A percentile compares a stretch with the other conserved stretches of the same genome.
Conservation (phyloP, 2,888 invertebrate species). For the Ormyrus rosae region DNA sequence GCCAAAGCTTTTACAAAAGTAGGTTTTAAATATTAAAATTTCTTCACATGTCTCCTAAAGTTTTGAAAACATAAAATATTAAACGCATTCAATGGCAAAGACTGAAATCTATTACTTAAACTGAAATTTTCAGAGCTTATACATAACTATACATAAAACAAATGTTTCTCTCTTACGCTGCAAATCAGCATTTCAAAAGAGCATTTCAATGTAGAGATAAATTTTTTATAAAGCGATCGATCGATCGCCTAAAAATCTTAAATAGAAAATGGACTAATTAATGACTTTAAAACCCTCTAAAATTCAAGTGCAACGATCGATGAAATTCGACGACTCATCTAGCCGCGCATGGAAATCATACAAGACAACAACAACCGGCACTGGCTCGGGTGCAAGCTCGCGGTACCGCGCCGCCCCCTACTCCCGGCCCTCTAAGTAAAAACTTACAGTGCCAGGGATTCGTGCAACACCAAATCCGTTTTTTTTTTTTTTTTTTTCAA, state of each 20-base stretch:
- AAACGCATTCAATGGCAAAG: not conserved
- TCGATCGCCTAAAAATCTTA: conserved; percentile 23
- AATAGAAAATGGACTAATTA: conserved; percentile 36
- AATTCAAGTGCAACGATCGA: conserved; percentile 67
- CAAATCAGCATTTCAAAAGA: conserved; percentile 51
- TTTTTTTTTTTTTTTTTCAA: not conserved
- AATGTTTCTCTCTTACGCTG: conserved; percentile 56
- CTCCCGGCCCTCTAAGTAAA: conserved; percentile 79
- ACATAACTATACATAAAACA: conserved; percentile 8
- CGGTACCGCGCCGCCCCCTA: conserved; percentile 80
- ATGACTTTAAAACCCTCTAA: conserved; percentile 54
- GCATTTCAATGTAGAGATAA: no score
- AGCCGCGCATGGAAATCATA: conserved; percentile 79
- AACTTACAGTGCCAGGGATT: conserved; percentile 5
- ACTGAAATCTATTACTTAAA: conserved; percentile 4
- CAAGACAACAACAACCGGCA: conserved; percentile 77
- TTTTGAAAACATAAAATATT: conserved; percentile 5
- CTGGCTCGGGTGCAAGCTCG: conserved; percentile 76
- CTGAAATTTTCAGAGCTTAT: not conserved
- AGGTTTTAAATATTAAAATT: not conserved
- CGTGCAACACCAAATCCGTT: conserved; percentile 15
- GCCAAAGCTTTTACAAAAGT: not conserved
- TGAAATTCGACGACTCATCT: conserved; percentile 77
- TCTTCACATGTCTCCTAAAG: not conserved
- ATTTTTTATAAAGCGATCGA: conserved; percentile 9